Conservation (phyloP, 2,797 vertebrate genomes). For the Eulemur mongoz region DNA sequence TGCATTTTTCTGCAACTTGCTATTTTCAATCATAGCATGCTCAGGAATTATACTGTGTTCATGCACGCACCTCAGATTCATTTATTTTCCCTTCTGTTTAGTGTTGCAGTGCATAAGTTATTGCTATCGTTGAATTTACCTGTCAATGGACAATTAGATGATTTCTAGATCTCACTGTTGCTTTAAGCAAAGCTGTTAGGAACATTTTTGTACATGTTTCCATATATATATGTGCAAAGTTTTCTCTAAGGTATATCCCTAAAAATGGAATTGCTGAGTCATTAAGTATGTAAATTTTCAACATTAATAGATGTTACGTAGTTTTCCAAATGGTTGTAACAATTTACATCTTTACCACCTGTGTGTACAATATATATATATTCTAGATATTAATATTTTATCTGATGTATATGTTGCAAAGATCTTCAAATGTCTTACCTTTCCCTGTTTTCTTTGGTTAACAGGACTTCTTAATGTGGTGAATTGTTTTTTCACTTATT, state of each 20-base stretch:
- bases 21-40: background rate
- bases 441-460: conserved; percentile 10
- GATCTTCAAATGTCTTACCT: background rate
- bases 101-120: background rate
- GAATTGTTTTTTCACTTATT: background rate
- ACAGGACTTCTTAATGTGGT: background rate
- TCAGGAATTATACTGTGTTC: background rate
- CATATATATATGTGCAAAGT: background rate
- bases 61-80: background rate
- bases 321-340: background rate
- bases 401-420: background rate
- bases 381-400: background rate
- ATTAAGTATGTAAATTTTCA: background rate
- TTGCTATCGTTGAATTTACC: background rate
- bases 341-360: background rate
- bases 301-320: background rate
- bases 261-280: background rate
- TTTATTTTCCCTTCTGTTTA: conserved; percentile 3
- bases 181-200: background rate
- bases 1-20: background rate
- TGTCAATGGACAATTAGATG: background rate
- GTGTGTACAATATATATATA: background rate
- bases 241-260: background rate
- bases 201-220: background rate
- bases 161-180: background rate